Base-by-base conservation (phyloP, 2,888 invertebrate genomes). In the Teleiodes luculella region DNA sequence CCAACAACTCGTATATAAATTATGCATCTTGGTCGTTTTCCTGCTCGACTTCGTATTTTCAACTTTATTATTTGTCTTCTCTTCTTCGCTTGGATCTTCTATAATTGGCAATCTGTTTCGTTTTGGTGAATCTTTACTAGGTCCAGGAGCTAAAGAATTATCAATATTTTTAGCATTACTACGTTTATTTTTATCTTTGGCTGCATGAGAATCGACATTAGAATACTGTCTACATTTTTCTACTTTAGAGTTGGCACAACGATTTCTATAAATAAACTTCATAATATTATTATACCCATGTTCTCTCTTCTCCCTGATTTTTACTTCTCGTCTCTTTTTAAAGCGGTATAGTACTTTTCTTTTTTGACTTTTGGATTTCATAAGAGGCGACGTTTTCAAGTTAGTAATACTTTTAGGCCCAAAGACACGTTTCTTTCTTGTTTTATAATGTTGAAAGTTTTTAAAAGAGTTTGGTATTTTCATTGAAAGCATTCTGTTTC, bases 1-100 rank as follows among this genome's bases (percentile, higher is more conserved):
- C 71, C 70, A 74, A 47, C 65, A 66, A 35, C 57, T 60, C n/a
- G 64, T 48, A 20, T 56, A 58, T 33, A 60, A 36, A 53, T 13
- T 35, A 43, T 14, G 54, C 55, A 57, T 18, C 14, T 57, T 58
- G 57, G 2, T 24, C n/a, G n/a, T 10, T 43, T 43, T 43, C 7
- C 43, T 1, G 7, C 28, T 28, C 10, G 2, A 43, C 24, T 28
- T 28, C 20, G 11, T 28, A 13, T 28, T 43, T 31, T 31, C 11
- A 1, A 8, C 13, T 2, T 14, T 4, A 4, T 28, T 31, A 14
- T 13, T 7, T 7, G 5, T 14, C 1, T 46, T 46, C 2, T 31
- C 30, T n/a, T 30, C 10, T 16, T 46, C 16, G 14, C 16, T 46
- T 1, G 16, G 3, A 46, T 14, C 31, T 31, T 46, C 31, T 16